Base-by-base conservation (phyloP, 2,888 invertebrate genomes). In the Seira ritae region DNA sequence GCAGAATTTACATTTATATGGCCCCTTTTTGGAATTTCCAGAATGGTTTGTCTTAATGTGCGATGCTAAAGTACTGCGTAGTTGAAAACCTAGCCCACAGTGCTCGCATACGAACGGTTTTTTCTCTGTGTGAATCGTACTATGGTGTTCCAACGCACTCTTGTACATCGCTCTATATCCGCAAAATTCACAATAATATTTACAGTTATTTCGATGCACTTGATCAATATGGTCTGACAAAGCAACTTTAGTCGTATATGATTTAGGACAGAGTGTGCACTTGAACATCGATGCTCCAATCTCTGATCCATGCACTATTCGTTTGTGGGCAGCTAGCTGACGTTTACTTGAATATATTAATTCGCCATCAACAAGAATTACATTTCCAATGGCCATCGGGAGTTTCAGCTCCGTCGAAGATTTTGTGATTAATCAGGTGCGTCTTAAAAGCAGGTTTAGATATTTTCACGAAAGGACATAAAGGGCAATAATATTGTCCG, bases 101-200 rank as follows among this genome's bases (percentile, higher is more conserved):
- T 37, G 19, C 0, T 76, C 69, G 37, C 76, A 76, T 12, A 76
- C 69, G 20, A 69, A 69, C 15, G 31, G 15, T 8, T 69, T 68
- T 12, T 31, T 42, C 15, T 12, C 3, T 12, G 4, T 6, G 17
- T 76, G 76, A 2, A 10, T 68, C 0, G 15, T 1, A 22, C 20
- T 60, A 60, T 76, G 76, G 0, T 19, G 55, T 8, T 31, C 31
- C 8, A 69, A 50, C 0, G 42, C n/a, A 22, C 1, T 12, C 15
- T 15, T 0, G 4, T 22, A 6, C 55, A 69, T 76, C 2, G 46
- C 37, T 42, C 69, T 69, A 37, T n/a, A 46, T 0, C 76, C 76
- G 31, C 76, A 76, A 15, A 69, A 31, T 4, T 76, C 76, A 22
- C 76, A 76, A 17, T 22, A 76, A 22, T 37, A 76, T 22, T 62